A percentile compares a stretch with the other conserved stretches of the same genome.
Evolutionary conservation across 2,888 invertebrate genomes (phyloP).

Genomic region (Oconnorella tubifera): DNA sequence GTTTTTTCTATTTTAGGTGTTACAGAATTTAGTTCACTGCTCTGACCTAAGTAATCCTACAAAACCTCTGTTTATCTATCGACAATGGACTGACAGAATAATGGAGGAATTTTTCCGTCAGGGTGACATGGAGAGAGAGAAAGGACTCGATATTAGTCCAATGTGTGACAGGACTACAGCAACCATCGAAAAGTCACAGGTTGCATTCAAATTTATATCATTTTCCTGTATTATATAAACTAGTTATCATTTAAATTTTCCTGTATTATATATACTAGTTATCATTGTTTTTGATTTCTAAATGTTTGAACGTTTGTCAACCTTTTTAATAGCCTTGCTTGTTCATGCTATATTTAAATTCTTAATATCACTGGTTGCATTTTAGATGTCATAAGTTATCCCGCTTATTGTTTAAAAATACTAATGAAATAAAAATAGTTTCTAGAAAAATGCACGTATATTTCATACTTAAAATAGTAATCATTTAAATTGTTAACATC

Average conservation of each 20-base stretch:
- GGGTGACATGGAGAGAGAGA: constrained; percentile 91
- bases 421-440: too few species aligned
- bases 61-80: constrained; percentile 91
- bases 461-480: too few species aligned
- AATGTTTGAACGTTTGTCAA: too few species aligned
- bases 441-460: too few species aligned
- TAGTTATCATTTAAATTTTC: not conserved
- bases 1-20: constrained; percentile 71
- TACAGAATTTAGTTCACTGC: constrained; percentile 98
- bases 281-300: not conserved
- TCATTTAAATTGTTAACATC: too few species aligned
- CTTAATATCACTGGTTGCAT: too few species aligned
- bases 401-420: too few species aligned
- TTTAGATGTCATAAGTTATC: too few species aligned
- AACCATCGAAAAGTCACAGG: constrained; percentile 89
- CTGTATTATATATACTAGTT: not conserved
- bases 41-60: constrained; percentile 90
- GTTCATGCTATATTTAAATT: too few species aligned
- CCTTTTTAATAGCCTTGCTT: too few species aligned
- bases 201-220: not conserved
- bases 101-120: constrained; percentile 99
- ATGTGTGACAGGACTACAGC: constrained; percentile 98
- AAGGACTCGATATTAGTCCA: constrained; percentile 94
- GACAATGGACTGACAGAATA: constrained; percentile 86
- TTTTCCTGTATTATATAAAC: not conserved